phyloP scores from a whole-genome alignment of 2,888 invertebrate genomes.

The Andrena praecox region DNA sequence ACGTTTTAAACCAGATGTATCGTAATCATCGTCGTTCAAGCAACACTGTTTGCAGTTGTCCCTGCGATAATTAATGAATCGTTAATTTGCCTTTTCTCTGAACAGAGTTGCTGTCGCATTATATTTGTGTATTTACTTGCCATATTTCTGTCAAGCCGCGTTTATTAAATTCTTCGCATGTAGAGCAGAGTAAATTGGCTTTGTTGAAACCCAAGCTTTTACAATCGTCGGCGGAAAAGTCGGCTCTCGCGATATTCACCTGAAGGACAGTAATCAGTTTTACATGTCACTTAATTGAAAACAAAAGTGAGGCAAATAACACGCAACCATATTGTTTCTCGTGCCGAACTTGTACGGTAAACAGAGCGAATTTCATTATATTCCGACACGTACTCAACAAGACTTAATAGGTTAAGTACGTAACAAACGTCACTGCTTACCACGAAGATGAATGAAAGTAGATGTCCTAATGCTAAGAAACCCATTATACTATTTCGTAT shows the following conservation, averaged over 20 bases:
- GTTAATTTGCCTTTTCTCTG: neutral
- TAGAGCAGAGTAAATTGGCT: constrained; percentile 94
- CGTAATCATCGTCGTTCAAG: constrained; percentile 89
- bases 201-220: constrained; percentile 94
- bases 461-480: neutral
- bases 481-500: constrained; percentile 31
- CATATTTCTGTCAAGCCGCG: constrained; percentile 89
- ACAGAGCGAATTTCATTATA: neutral
- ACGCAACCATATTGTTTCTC: neutral
- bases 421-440: constrained; percentile 17
- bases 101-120: neutral
- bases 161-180: constrained; percentile 93
- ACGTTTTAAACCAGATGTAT: constrained; percentile 88
- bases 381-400: neutral
- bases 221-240: constrained; percentile 93
- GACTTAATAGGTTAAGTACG: constrained; percentile 28
- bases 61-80: constrained; percentile 52
- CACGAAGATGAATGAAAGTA: constrained; percentile 32
- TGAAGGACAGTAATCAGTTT: constrained; percentile 13
- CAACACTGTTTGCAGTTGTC: constrained; percentile 92
- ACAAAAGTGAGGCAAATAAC: neutral
- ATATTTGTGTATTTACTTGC: constrained; percentile 81
- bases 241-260: constrained; percentile 78
- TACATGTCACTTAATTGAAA: neutral
- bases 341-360: neutral